Base-by-base conservation (phyloP, 2,113 vertebrate species). In the Megaleporinus macrocephalus region DNA sequence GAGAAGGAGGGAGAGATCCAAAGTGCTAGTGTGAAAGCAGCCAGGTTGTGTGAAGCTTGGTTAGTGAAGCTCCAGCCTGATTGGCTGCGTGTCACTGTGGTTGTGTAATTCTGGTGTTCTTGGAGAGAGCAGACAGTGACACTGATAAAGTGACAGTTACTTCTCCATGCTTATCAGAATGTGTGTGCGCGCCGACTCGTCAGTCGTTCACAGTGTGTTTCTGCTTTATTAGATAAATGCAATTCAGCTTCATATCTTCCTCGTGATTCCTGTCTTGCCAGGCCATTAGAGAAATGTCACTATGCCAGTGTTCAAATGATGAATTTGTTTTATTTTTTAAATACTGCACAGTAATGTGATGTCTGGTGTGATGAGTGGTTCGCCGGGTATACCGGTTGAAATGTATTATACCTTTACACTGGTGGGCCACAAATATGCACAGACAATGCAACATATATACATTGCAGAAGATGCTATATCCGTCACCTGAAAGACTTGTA, bases 101-200 rank as follows among this genome's bases (percentile, higher is more conserved):
- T 51, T 33, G 30, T 66, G 57, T 73, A 79, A 73, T 81, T 76
- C 47, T 70, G n/a, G 5, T 41, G 30, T 83, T 76, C 72, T 82
- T 82, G 80, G 76, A 71, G 18, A 80, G 55, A 53, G 65, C 24
- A 66, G 57, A 44, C 61, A 81, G 26, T 77, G 59, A 80, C 63
- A 79, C 76, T 72, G 49, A 75, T 57, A 59, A 57, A 72, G 26
- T 81, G 73, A 53, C 33, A 73, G 74, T 59, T 84, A 70, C 81
- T 62, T 79, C 66, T 20, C 75, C 51, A n/a, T 16, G 44, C 61
- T 65, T 51, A 22, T 18, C 68, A 30, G 27, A 29, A 49, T 30
- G 69, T 79, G 57, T 16, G 41, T 66, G 61, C 26, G 62, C n/a
- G 44, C 55, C 10, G 29, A 57, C 59, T 24, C 36, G n/a, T 59